Evolutionary conservation across 2,888 invertebrate species (phyloP), one percentile per base, ranked within the genome.

Genomic region (Nomada flava): DNA sequence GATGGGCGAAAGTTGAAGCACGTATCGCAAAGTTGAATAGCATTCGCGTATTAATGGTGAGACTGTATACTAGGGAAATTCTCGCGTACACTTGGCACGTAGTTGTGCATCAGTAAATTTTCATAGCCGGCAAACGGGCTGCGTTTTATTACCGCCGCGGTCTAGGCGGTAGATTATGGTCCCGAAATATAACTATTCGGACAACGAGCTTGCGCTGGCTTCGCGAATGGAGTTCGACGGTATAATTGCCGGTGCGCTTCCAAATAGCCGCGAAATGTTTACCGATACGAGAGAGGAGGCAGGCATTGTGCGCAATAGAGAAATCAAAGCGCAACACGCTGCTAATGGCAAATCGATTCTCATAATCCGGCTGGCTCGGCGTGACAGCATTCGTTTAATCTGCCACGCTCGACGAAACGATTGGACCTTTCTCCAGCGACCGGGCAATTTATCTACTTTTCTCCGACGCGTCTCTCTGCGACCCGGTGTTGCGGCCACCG

Each of bases 101-200:
- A 80, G 84, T 71, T 74, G 62, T 72, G 71, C 70, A 75, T 79
- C 79, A 72, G 79, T 78, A 86, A 83, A 87, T 86, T 84, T 88
- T 83, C 85, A 86, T 76, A 73, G 64, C 47, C 67, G 73, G 62
- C 72, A 57, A 82, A 79, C 81, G 81, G 85, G 76, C 85, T 78
- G 83, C 81, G 86, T 88, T 88, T 88, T 88, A 88, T 88, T 88
- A 83, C 86, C 79, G 69, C 68, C 62, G 83, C 76, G 81, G 86
- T 78, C 77, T 44, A 67, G 71, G 59, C 77, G 76, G 75, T 84
- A 75, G 84, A 87, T 87, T 87, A 85, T 79, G 70, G 75, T 70
- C 64, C 47, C 76, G 87, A 83, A 83, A 86, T 83, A 83, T 70
- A 88, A 85, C 86, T 83, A 81, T 79, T 76, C 83, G 83, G 75